Evolutionary conservation across 2,888 invertebrate genomes (phyloP), one percentile per base, ranked within the genome.

Genomic region (Mactromeris polynyma): DNA sequence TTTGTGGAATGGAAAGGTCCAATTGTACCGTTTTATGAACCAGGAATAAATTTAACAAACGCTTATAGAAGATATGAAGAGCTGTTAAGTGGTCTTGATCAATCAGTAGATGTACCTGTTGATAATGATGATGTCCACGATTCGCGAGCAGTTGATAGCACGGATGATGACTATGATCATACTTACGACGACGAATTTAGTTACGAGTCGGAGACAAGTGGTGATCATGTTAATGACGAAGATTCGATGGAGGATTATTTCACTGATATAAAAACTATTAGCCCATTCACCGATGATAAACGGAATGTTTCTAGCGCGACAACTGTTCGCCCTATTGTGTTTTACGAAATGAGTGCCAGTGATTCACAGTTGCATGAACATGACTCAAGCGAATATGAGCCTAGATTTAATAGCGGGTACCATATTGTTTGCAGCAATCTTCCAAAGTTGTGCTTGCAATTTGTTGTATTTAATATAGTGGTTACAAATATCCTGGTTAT

Each of bases 61-160:
- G 73, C 73, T 11, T 73, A 73, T 19, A 73, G 73, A 73, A 36
- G 36, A 73, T 73, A 73, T 73, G 73, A 73, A 73, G 73, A 73
- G 17, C 73, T 33, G 9, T 33, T 73, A 33, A 31, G 1, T 36
- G 36, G 33, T 17, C 3, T 64, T 64, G 58, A 64, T n/a, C 9
- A 21, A 11, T 33, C 36, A 33, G 9, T 58, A 58, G 36, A 36
- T 17, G 33, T 33, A 19, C 36, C 33, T 33, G 33, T 19, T 73
- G 73, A 64, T 64, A 64, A n/a, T 64, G 58, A 9, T 54, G 54
- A 17, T 51, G 51, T 51, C 19, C 51, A 51, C 51, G 11, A 54
- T 26, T 64, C 58, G 26, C 58, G 26, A 26, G 26, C 58, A 26
- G 26, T n/a, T 36, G 31, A 73, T 33, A 33, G 14, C 11, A 14